These are phyloP conservation scores for Adrianichthys oophorus DNA, from an alignment of 2,797 vertebrate species.

Conservation along the genomic window DNA sequence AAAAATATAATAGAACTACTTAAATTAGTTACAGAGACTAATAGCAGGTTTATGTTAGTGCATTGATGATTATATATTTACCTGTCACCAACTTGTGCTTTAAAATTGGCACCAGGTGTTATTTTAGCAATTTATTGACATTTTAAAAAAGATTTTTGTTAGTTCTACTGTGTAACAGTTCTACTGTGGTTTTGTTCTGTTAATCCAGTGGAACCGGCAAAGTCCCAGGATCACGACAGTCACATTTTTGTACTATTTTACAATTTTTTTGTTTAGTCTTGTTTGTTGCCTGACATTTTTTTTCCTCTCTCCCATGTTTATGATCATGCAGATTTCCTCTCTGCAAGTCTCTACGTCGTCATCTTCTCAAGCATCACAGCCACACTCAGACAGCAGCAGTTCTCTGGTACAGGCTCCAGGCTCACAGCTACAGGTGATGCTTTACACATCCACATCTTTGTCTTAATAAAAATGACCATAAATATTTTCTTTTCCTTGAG, in stretches of 20 bases:
- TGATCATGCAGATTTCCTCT: constrained; percentile 40
- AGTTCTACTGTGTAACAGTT: too few relatives aligned
- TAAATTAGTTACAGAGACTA: too few relatives aligned
- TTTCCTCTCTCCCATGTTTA: not conserved
- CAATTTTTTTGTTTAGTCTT: not conserved
- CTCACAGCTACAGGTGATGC: constrained; percentile 84
- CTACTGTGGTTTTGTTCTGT: too few relatives aligned
- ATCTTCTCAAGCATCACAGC: constrained; percentile 61
- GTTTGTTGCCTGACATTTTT: constrained; percentile 1
- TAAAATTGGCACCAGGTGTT: constrained; percentile 1
- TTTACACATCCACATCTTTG: too few relatives aligned
- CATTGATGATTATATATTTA: not conserved
- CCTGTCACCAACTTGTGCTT: constrained; percentile 1
- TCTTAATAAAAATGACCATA: not conserved
- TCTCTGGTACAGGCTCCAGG: constrained; percentile 68
- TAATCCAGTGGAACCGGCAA: too few relatives aligned
- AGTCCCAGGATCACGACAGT: too few relatives aligned
- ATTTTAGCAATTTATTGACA: not conserved
- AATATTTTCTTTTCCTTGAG: not conserved
- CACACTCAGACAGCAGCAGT: constrained; percentile 57
- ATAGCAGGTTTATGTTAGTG: not conserved
- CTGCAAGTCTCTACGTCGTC: constrained; percentile 62
- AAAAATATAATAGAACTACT: not conserved
- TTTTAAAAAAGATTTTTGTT: not conserved
- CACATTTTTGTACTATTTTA: not conserved